Conservation (phyloP, 1,140 invertebrate genomes). For the Mizuhopecten yessoensis region DNA sequence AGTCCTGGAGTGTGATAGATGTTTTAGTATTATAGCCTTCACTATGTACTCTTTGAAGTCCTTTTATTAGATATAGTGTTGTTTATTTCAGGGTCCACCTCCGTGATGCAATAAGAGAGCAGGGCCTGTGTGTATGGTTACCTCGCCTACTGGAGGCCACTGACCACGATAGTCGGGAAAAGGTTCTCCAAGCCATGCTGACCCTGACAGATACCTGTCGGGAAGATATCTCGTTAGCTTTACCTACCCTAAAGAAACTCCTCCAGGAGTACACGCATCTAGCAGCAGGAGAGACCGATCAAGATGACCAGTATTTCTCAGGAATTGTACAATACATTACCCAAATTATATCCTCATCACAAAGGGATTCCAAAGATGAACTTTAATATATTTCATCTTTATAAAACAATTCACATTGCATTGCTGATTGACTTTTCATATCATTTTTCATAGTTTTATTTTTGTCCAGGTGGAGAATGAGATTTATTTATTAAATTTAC, state of each 20-base stretch:
- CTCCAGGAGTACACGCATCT: not conserved
- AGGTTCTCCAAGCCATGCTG: not conserved
- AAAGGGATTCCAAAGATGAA: not conserved
- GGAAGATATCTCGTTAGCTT: not conserved
- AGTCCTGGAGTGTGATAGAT: too few relatives aligned
- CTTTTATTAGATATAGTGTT: not conserved
- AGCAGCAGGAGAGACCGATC: not conserved
- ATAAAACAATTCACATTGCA: not conserved
- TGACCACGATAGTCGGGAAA: not conserved
- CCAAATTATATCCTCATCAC: not conserved
- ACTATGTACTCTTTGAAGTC: too few relatives aligned
- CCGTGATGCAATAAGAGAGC: not conserved
- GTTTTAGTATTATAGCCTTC: too few relatives aligned
- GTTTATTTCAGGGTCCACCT: not conserved
- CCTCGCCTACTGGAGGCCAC: not conserved
- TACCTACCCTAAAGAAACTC: not conserved
- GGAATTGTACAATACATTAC: not conserved
- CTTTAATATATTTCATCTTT: not conserved
- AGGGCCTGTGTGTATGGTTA: not conserved
- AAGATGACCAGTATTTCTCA: conserved; percentile 11
- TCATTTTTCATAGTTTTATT: not conserved
- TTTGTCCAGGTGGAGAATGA: not conserved
- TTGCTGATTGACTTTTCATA: not conserved
- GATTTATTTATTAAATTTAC: not conserved
- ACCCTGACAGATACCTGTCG: not conserved